Evolutionary conservation across 2,888 invertebrate species (phyloP), one percentile per base, ranked within the genome.

Genomic region (Melangyna quadrimaculata): DNA sequence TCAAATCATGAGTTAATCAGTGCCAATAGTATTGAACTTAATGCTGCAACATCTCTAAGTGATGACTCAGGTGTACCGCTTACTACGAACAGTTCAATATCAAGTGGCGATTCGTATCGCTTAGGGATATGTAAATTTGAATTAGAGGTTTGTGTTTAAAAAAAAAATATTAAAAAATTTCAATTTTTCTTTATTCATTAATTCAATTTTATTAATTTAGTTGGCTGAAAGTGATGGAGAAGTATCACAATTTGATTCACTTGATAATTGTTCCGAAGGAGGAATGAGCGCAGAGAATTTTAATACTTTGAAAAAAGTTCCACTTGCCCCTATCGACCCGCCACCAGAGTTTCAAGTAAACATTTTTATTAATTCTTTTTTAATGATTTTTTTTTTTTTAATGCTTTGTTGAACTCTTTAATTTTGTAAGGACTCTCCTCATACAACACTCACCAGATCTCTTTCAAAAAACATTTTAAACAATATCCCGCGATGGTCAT

Each of bases 211-310:
- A 32, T 32, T 17, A 4, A 57, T 19, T 32, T 91, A 96, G 95
- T 93, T 96, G 92, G 95, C 95, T 93, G 96, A 96, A 91, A 97
- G 96, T 91, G 97, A 97, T 91, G 96, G 95, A 89, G 96, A 96
- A 91, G 93, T 96, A 84, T 96, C 96, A n/a, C 95, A 96, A 90
- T 95, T 95, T 89, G 96, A 96, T 92, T 96, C 96, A 12, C 93
- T 96, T 88, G 96, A 96, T 91, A 94, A 95, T 77, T 92, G 91
- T 79, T 96, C 96, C 6, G 96, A 96, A 90, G 94, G 94, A 22
- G 94, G 95, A 32, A 96, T 96, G 94, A 95, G 96, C 88, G 95
- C 95, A 14, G 96, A 96, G 91, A 95, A 96, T 92, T 96, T 96
- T 90, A 96, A 96, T 90, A 96, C 96, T 2, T 93, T 96, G 87